These are phyloP conservation scores for Lithobates pipiens DNA, from an alignment of 2,797 vertebrate species.

Conservation along the genomic window DNA sequence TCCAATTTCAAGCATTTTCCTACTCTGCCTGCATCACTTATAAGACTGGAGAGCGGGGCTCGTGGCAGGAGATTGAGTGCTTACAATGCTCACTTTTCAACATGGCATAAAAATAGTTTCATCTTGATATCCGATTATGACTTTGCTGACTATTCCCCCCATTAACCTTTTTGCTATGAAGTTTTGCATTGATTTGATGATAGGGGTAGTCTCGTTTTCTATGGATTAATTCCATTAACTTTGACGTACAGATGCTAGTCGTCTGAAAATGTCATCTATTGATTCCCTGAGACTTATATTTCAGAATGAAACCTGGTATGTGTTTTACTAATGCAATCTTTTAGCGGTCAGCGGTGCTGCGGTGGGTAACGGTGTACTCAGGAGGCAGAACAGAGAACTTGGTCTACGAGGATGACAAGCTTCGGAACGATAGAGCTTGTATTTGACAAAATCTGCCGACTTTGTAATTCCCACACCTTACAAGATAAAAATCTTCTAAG, in stretches of 20 bases:
- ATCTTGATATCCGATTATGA: slow-evolving; percentile 25
- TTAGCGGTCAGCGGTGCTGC: slow-evolving; percentile 2
- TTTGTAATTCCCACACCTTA: too few species aligned
- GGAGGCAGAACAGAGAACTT: too few species aligned
- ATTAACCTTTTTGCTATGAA: slow-evolving; percentile 61
- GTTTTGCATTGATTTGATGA: slow-evolving; percentile 9
- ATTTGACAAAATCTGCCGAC: too few species aligned
- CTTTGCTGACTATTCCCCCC: slow-evolving; percentile 56
- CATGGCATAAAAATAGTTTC: slow-evolving; percentile 48
- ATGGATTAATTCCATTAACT: slow-evolving; percentile 38
- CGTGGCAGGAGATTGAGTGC: slow-evolving; percentile 23
- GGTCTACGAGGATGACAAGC: too few species aligned
- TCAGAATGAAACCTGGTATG: slow-evolving; percentile 56
- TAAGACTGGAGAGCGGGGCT: not conserved
- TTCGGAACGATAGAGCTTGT: too few species aligned
- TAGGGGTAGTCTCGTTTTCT: not conserved
- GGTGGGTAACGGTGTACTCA: not conserved
- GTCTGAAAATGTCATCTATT: slow-evolving; percentile 31
- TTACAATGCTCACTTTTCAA: slow-evolving; percentile 14
- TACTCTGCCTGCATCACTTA: too few species aligned
- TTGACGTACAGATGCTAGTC: not conserved
- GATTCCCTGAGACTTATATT: slow-evolving; percentile 50
- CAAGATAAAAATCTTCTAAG: too few species aligned
- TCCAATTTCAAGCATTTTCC: too few species aligned
- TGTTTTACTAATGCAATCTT: slow-evolving; percentile 54